Conservation (phyloP, 2,797 vertebrate species). For the Pseudocheirus occidentalis region DNA sequence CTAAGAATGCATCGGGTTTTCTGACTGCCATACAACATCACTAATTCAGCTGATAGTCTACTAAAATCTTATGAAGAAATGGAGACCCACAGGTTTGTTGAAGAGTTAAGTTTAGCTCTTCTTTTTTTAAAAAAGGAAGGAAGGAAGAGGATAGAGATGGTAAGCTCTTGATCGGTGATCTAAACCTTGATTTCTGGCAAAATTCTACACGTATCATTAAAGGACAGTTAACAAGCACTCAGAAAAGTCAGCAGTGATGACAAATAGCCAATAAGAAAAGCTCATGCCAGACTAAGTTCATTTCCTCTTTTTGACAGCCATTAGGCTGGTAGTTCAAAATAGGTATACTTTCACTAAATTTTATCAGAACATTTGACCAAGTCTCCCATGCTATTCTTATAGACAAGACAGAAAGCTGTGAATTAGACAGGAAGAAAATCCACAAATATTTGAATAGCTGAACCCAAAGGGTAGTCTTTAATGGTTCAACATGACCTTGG, state of each 20-base stretch:
- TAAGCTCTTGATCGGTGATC: neutral
- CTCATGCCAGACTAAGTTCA: neutral
- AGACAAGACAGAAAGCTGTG: neutral
- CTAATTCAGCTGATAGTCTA: neutral
- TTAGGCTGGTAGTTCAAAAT: neutral
- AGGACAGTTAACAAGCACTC: neutral
- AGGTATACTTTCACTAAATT: neutral
- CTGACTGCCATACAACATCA: neutral
- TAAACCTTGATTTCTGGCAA: neutral
- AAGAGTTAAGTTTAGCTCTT: neutral
- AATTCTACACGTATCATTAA: neutral
- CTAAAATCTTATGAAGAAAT: neutral
- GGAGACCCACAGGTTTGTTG: neutral
- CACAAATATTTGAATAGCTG: neutral
- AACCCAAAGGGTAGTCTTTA: neutral
- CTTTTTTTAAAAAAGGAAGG: neutral
- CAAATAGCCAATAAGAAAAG: neutral
- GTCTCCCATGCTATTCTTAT: neutral
- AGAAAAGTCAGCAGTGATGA: neutral
- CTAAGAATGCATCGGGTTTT: neutral
- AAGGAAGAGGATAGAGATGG: neutral
- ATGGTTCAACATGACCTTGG: neutral
- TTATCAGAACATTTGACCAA: neutral
- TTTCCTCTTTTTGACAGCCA: neutral
- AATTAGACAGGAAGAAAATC: neutral